Conservation (phyloP, 2,113 vertebrate species). For the Phaethornis superciliosus region DNA sequence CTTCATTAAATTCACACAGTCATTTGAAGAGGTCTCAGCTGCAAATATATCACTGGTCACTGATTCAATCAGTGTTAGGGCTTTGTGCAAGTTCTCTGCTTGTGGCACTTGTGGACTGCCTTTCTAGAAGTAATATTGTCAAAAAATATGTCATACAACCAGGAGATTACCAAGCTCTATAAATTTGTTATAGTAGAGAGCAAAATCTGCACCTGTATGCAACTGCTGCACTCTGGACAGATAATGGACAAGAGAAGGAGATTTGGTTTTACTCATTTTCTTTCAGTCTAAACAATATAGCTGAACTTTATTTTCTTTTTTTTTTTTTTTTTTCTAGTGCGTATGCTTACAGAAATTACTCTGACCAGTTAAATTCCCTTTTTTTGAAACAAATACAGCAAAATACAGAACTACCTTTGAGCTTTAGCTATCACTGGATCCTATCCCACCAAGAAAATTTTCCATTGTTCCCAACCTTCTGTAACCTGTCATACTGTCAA, state of each 20-base stretch:
- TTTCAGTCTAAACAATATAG: background rate
- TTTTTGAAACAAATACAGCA: background rate
- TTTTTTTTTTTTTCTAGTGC: background rate
- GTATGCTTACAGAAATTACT: background rate
- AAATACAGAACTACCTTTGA: background rate
- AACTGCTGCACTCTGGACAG: background rate
- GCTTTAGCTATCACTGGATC: background rate
- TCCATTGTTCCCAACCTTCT: background rate
- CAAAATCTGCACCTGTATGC: no score
- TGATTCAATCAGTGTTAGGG: background rate
- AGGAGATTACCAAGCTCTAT: background rate
- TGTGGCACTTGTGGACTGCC: background rate
- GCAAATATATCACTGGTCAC: background rate
- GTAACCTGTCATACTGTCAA: background rate
- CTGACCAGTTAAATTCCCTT: background rate
- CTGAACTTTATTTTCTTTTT: no score
- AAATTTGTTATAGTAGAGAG: background rate
- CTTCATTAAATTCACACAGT: background rate
- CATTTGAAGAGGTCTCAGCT: background rate
- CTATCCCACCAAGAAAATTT: background rate
- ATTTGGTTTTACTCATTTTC: background rate
- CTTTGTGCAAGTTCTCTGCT: background rate
- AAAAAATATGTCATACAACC: background rate
- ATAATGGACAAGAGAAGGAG: background rate
- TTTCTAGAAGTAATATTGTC: background rate